phyloP scores from a whole-genome alignment of 35 echinoderm and acorn worm species.

The Patiria miniata region DNA sequence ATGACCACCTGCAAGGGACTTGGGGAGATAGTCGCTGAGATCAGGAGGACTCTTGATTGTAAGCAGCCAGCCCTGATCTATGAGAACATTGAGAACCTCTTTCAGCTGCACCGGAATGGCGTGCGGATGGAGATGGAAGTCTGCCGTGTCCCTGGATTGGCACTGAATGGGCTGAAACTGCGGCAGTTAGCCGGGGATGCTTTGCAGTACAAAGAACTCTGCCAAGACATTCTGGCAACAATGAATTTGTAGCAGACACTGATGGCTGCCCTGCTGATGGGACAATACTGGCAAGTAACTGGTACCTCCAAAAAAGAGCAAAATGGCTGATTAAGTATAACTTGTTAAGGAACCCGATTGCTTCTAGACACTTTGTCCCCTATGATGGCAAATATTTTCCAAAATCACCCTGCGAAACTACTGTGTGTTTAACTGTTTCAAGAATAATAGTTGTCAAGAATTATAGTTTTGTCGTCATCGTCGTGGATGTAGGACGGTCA shows the following conservation, averaged over 20 bases:
- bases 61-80: slow-evolving; percentile 83
- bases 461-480: too few species aligned
- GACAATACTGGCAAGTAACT: too few species aligned
- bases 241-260: slow-evolving; percentile 82
- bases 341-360: not conserved
- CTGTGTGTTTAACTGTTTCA: not conserved
- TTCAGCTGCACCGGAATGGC: slow-evolving; percentile 77
- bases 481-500: too few species aligned
- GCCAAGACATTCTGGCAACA: slow-evolving; percentile 81
- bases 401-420: not conserved
- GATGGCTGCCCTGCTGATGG: too few species aligned
- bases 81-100: slow-evolving; percentile 88
- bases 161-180: slow-evolving; percentile 88
- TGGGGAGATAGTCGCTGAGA: slow-evolving; percentile 82
- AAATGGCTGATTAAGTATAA: too few species aligned
- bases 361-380: not conserved
- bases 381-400: not conserved
- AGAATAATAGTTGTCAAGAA: not conserved
- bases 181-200: slow-evolving; percentile 91
- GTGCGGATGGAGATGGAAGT: slow-evolving; percentile 96
- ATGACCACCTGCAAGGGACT: slow-evolving; percentile 91
- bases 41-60: slow-evolving; percentile 79
- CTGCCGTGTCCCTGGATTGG: slow-evolving; percentile 83
- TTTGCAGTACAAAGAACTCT: slow-evolving; percentile 85
- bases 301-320: too few species aligned